phyloP scores from a whole-genome alignment of 1,140 invertebrate species.

The Saccostrea glomerata region DNA sequence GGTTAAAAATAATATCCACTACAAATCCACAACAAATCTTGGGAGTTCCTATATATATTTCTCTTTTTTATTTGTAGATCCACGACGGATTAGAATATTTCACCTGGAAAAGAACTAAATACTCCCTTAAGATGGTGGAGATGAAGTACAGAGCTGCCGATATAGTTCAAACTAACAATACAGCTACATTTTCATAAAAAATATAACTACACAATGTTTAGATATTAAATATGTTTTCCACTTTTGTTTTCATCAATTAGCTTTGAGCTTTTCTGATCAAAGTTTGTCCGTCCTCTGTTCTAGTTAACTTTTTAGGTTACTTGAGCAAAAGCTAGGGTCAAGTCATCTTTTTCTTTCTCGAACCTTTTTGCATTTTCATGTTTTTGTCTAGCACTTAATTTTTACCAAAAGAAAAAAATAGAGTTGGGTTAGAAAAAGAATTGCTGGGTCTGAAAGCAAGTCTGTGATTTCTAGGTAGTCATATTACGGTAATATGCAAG shows the following conservation, averaged over 20 bases:
- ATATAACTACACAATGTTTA: neutral
- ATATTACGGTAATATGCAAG: too few species aligned
- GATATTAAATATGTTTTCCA: too few species aligned
- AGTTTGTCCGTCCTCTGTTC: too few species aligned
- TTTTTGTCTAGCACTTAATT: neutral
- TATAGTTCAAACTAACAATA: neutral
- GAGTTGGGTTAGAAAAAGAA: neutral
- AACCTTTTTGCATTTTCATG: neutral
- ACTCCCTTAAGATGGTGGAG: conserved; percentile 17
- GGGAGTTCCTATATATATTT: neutral
- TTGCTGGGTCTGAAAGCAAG: neutral
- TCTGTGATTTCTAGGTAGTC: too few species aligned
- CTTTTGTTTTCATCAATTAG: too few species aligned
- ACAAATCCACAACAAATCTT: too few species aligned
- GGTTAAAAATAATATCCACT: too few species aligned
- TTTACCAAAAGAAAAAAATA: neutral
- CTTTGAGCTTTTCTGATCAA: too few species aligned
- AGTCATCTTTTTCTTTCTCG: neutral
- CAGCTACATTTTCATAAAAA: neutral
- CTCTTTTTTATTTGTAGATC: neutral
- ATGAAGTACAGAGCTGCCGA: neutral
- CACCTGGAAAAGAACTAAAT: conserved; percentile 25
- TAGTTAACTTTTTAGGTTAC: too few species aligned
- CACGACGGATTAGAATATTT: conserved; percentile 33
- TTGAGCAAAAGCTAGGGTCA: too few species aligned